phyloP scores from a whole-genome alignment of 2,113 vertebrate genomes.

The Anhinga rufa region DNA sequence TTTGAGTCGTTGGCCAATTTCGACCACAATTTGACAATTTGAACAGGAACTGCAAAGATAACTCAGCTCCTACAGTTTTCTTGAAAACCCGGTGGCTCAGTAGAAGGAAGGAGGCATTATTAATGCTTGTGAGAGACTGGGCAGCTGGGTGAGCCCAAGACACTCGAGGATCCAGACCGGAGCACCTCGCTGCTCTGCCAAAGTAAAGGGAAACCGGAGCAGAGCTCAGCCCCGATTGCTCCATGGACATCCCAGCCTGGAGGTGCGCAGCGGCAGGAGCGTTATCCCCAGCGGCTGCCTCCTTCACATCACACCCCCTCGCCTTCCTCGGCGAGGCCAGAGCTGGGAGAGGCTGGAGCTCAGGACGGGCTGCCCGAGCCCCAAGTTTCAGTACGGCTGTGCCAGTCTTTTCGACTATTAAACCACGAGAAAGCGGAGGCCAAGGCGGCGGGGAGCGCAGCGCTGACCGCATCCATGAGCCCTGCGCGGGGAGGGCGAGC shows the following conservation, averaged over 20 bases:
- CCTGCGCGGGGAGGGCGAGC: neutral
- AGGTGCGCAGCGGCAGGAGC: neutral
- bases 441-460: accelerated
- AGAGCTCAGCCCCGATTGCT: neutral
- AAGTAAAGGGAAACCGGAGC: neutral
- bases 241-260: neutral
- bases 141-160: neutral
- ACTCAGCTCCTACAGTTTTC: neutral
- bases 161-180: neutral
- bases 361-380: neutral
- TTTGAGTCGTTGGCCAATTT: neutral
- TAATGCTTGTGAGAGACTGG: neutral
- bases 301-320: neutral
- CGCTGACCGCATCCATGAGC: accelerated
- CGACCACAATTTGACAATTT: neutral
- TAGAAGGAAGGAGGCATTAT: neutral
- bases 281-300: accelerated
- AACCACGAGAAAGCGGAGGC: neutral
- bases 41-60: neutral
- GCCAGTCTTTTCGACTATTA: neutral
- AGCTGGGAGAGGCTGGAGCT: neutral
- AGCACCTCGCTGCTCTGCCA: neutral
- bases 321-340: neutral
- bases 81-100: neutral
- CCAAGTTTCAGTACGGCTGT: neutral